A percentile compares a stretch with the other conserved stretches of the same genome.
Conservation (phyloP, 2,888 invertebrate genomes). For the Malthinus flaveolus region DNA sequence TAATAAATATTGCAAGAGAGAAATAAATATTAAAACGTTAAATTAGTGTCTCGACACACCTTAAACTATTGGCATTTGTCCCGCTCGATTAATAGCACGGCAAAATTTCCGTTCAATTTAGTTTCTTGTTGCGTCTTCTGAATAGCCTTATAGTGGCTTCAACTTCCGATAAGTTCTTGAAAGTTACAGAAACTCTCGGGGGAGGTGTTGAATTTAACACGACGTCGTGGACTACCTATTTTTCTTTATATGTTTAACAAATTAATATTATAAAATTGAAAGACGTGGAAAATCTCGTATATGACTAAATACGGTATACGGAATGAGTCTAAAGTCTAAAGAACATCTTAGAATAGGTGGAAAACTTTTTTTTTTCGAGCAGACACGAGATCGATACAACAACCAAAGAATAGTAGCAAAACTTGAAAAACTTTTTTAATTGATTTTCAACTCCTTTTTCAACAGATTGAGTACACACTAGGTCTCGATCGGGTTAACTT, state of each 20-base stretch:
- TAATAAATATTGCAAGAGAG: conserved; percentile 1
- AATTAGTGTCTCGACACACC: conserved; percentile 22
- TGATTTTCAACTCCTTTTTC: no score
- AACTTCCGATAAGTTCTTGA: conserved; percentile 35
- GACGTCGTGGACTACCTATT: conserved; percentile 41
- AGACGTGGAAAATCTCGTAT: no score
- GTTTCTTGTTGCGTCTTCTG: conserved; percentile 48
- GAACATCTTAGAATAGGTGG: no score
- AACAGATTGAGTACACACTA: no score
- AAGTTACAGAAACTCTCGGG: conserved; percentile 41
- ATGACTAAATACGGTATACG: no score
- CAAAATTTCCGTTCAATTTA: conserved; percentile 52
- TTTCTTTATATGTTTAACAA: background rate
- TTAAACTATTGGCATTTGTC: conserved; percentile 45
- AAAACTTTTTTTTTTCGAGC: no score
- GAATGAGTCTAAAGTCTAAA: no score
- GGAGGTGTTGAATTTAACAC: conserved; percentile 39
- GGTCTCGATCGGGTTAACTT: no score
- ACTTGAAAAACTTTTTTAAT: no score
- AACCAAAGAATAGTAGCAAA: no score
- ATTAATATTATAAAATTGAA: background rate
- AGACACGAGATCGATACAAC: no score
- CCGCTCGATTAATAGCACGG: conserved; percentile 47
- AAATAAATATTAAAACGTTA: conserved; percentile 19
- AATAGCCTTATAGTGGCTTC: conserved; percentile 36